Conservation (phyloP, 2,888 invertebrate genomes). For the Netelia fuscicornis region DNA sequence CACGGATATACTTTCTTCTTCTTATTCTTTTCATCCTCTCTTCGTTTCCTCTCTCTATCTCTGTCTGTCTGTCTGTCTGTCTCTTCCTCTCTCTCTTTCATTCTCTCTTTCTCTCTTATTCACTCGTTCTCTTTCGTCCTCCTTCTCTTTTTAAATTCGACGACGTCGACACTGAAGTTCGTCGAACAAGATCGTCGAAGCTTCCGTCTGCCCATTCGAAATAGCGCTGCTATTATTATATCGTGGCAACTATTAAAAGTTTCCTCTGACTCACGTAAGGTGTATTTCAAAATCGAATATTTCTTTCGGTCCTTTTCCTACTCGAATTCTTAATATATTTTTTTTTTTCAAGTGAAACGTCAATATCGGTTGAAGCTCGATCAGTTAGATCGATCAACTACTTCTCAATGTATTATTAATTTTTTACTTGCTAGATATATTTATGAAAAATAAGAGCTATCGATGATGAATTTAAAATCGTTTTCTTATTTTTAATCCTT, state of each 20-base stretch:
- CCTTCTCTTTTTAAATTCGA: constrained; percentile 15
- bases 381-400: too few relatives aligned
- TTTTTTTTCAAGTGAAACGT: too few relatives aligned
- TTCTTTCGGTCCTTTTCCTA: neutral
- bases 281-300: neutral
- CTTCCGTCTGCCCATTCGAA: constrained; percentile 2
- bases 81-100: neutral
- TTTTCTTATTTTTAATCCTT: too few relatives aligned
- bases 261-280: neutral
- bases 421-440: too few relatives aligned
- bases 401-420: too few relatives aligned
- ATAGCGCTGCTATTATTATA: neutral
- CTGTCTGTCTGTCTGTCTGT: neutral
- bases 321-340: neutral
- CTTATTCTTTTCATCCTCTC: constrained; percentile 27
- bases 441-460: too few relatives aligned
- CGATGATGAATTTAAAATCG: too few relatives aligned
- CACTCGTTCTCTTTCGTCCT: too few relatives aligned
- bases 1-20: constrained; percentile 62
- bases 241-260: neutral
- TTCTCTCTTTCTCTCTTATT: neutral
- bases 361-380: too few relatives aligned
- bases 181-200: constrained; percentile 31
- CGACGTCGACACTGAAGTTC: constrained; percentile 2
- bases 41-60: constrained; percentile 24